Evolutionary conservation across 2,113 vertebrate genomes (phyloP).

Genomic region (Microcebus jonahi): DNA sequence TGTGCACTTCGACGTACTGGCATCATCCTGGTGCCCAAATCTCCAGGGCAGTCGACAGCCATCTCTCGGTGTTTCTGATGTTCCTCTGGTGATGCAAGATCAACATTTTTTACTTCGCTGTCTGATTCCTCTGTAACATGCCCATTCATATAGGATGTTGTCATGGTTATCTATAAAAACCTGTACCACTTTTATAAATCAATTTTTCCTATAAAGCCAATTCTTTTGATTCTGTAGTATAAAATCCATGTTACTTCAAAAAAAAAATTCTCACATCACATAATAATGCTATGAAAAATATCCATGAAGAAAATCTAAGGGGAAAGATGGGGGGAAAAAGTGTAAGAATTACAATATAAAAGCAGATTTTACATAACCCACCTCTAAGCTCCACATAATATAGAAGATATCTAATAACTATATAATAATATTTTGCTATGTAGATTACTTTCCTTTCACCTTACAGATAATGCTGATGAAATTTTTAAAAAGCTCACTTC

Average conservation of each 20-base stretch:
- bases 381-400: slow-evolving; percentile 51
- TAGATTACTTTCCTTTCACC: slow-evolving; percentile 20
- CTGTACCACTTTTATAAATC: slow-evolving; percentile 78
- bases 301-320: slow-evolving; percentile 83
- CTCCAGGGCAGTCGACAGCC: slow-evolving; percentile 96
- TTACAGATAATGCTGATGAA: slow-evolving; percentile 42
- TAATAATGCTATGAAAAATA: slow-evolving; percentile 75
- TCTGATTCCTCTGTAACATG: slow-evolving; percentile 92
- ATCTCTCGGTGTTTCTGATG: slow-evolving; percentile 91
- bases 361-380: slow-evolving; percentile 49
- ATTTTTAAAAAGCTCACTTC: neutral
- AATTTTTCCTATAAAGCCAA: slow-evolving; percentile 81
- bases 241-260: slow-evolving; percentile 87
- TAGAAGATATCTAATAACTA: slow-evolving; percentile 8
- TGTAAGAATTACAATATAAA: slow-evolving; percentile 71
- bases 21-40: slow-evolving; percentile 93
- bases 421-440: slow-evolving; percentile 21
- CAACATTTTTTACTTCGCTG: slow-evolving; percentile 87
- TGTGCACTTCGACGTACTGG: slow-evolving; percentile 90
- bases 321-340: slow-evolving; percentile 69
- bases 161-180: slow-evolving; percentile 87
- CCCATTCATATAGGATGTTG: slow-evolving; percentile 94
- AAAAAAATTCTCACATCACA: slow-evolving; percentile 75
- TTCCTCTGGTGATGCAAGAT: slow-evolving; percentile 86
- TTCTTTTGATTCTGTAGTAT: slow-evolving; percentile 73